Base-by-base conservation (phyloP, 2,888 invertebrate genomes). In the Stegophylla sp. region DNA sequence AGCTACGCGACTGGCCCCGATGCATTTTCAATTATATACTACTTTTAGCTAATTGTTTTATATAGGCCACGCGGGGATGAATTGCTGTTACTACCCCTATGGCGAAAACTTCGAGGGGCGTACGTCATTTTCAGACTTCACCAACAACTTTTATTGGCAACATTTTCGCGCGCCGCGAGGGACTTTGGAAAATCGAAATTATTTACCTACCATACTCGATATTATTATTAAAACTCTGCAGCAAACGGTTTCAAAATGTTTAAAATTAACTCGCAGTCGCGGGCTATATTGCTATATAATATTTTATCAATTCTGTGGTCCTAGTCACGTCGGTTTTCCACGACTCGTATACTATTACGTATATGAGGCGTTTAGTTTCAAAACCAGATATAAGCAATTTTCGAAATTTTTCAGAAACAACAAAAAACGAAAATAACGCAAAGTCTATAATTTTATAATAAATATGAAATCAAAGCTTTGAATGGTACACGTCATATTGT, bases 21-120 rank as follows among this genome's bases (percentile, higher is more conserved):
- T 72, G 61, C 17, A 13, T 74, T 74, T 74, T 74, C 61, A 28
- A 48, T 74, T 45, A 61, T 48, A n/a, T n/a, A n/a, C n/a, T n/a
- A 74, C 61, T 1, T 20, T 61, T 59, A 28, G 45, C 28, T 48
- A 74, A 74, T 74, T 74, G 74, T 28, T 74, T 48, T 61, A 74
- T 61, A 74, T 61, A 48, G 74, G 61, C 59, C 28, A 34, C 61
- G 12, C 74, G 48, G 61, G n/a, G 61, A 74, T 48, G 74, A 48
- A 74, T 74, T 48, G n/a, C n/a, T 28, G 61, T 74, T 61, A 5
- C 26, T n/a, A n/a, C n/a, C n/a, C n/a, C n/a, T n/a, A n/a, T n/a
- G 23, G 56, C 13, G 28, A 74, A 74, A 74, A 61, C 59, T 61
- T 74, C 26, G 12, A n/a, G 43, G n/a, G 17, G 43, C 23, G 20